Base-by-base conservation (phyloP, 2,797 vertebrate species). In the Enteromius treurensis region DNA sequence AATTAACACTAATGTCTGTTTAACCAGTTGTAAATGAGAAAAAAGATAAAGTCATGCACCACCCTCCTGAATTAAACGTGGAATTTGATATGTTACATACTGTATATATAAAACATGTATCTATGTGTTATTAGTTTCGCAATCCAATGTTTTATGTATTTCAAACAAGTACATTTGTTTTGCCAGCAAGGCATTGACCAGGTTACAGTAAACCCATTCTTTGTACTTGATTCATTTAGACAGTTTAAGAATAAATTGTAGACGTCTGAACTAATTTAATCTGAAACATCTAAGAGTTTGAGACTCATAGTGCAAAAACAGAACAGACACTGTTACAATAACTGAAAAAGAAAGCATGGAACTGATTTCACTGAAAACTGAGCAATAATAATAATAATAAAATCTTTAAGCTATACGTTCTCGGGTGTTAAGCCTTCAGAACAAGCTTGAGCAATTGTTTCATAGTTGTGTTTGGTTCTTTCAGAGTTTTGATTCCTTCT, bases 401-500 rank as follows among this genome's bases (percentile, higher is more conserved):
- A 32, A 64, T 77, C 15, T 45, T 62, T 15, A 62, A 29, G 37
- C 9, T 4, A 19, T 58, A 37, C 3, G 4, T 45, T 77, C 8
- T 23, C n/a, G 7, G 34, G 40, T 40, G 7, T 4, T 40, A 17
- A 76, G 34, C 51, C 23, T 76, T 58, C 17, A 3, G 45, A 32
- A 51, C 4, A 73, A 29, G 23, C 2, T 37, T 15, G 49, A 75
- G 32, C 32, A 37, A n/a, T 75, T 74, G 17, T 74, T 74, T 74
- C 11, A 37, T n/a, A 74, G 5, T 53, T 4, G 19, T 55, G 49
- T 55, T 68, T 78, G 34, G 13, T 81, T 65, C 62, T 49, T 67
- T 37, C 51, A 34, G 42, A 2, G 2, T 13, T 74, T 73, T 79
- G 17, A 42, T 81, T 65, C 58, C 45, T 74, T 26, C 21, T 80